phyloP scores from a whole-genome alignment of 92 coral and sea anemone species.

The Blastomussa wellsi region DNA sequence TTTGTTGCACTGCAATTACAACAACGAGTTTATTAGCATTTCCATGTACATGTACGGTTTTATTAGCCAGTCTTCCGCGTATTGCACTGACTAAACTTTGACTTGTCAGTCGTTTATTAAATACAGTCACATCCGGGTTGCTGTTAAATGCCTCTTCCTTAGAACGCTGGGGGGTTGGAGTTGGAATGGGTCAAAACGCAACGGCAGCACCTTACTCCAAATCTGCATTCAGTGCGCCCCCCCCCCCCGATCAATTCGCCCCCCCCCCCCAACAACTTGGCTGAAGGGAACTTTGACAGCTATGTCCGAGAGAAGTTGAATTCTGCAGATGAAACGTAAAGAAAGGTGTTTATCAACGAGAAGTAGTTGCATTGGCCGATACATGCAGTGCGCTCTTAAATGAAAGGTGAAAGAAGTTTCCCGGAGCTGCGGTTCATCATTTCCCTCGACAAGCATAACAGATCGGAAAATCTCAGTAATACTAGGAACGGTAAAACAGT shows the following conservation, averaged over 20 bases:
- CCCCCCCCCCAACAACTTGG: no score
- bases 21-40: neutral
- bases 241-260: no score
- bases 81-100: neutral
- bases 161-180: neutral
- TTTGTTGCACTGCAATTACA: neutral
- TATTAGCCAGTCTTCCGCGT: neutral
- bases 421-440: neutral
- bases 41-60: neutral
- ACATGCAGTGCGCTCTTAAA: neutral
- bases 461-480: neutral
- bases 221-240: no score
- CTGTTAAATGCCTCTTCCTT: neutral
- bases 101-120: no score
- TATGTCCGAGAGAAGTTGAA: neutral
- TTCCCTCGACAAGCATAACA: neutral
- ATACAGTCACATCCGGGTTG: neutral
- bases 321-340: neutral
- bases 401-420: neutral
- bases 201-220: no score
- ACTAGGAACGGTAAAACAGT: neutral
- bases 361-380: neutral
- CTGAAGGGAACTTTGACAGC: no score
- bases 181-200: no score
- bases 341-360: neutral